phyloP scores from a whole-genome alignment of 1,140 invertebrate genomes.

The Charaxes varanes region DNA sequence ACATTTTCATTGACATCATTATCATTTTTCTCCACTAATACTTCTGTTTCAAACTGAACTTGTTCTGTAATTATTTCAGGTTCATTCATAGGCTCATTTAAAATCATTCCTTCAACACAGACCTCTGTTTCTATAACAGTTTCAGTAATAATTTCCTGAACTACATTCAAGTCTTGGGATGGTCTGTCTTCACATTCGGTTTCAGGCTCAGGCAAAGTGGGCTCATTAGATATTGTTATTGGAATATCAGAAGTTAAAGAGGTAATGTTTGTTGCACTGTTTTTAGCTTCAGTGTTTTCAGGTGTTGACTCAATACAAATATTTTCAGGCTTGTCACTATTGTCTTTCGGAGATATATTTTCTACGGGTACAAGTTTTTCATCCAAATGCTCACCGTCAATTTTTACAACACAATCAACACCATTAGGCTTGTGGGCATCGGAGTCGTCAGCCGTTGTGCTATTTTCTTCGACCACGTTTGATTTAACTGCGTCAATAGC shows the following conservation, averaged over 20 bases:
- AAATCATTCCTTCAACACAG: conserved; percentile 19
- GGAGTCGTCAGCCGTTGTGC: conserved; percentile 23
- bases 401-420: conserved; percentile 26
- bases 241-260: conserved; percentile 4
- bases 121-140: conserved; percentile 7
- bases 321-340: conserved; percentile 7
- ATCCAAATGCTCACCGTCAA: conserved; percentile 6
- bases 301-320: background rate
- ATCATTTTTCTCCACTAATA: conserved; percentile 50
- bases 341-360: background rate
- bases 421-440: conserved; percentile 56
- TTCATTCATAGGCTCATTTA: conserved; percentile 25
- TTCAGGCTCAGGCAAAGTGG: background rate
- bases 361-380: background rate
- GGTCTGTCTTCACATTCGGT: background rate
- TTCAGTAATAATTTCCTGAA: conserved; percentile 7
- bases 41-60: conserved; percentile 56
- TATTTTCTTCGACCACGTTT: conserved; percentile 26
- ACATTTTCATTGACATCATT: conserved; percentile 36
- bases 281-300: conserved; percentile 1
- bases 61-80: conserved; percentile 24
- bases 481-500: conserved; percentile 30
- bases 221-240: too few species aligned
- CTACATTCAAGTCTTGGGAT: too few species aligned
- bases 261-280: background rate